Evolutionary conservation across 2,888 invertebrate species (phyloP), one percentile per base, ranked within the genome.

Genomic region (Trichacis sp.): DNA sequence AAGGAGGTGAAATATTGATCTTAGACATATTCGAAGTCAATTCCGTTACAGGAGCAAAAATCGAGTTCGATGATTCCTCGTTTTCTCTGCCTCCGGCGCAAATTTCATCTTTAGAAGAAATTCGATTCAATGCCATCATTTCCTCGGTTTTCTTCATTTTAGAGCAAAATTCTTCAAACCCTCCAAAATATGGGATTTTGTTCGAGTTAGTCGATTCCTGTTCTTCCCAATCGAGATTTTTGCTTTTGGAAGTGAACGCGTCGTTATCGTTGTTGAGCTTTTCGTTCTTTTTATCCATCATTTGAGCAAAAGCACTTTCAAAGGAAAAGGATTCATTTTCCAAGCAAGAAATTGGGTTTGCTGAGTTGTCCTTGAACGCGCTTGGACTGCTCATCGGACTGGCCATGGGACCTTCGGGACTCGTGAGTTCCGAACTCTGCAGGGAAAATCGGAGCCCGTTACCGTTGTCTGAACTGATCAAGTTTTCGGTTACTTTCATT

Each of bases 311-410:
- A n/a, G n/a, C n/a, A n/a, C n/a, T n/a, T n/a, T n/a, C n/a, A n/a
- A n/a, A n/a, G n/a, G n/a, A n/a, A n/a, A n/a, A n/a, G n/a, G n/a
- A n/a, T n/a, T n/a, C n/a, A n/a, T n/a, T n/a, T n/a, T n/a, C n/a
- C n/a, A 43, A 2, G 43, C n/a, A 29, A 51, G 86, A 86, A 0
- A 86, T 85, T 0, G 88, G 86, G 72, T 87, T 88, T 0, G 87
- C 86, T 0, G 88, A 87, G 68, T 87, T 88, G 67, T 87, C 88
- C 73, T 88, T 88, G 1, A 88, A 0, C n/a, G 86, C 86, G 33
- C 70, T 36, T 1, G 78, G 72, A 48, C 74, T 81, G 47, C 74
- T 77, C 12, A 76, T 45, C 3, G 77, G 74, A 51, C 77, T 81
- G n/a, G 72, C 62, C 1, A 76, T 78, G 8, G 73, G 73, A 12